A percentile compares a stretch with the other conserved stretches of the same genome.
Conservation (phyloP, 2,888 invertebrate species). For the Aricia artaxerxes region DNA sequence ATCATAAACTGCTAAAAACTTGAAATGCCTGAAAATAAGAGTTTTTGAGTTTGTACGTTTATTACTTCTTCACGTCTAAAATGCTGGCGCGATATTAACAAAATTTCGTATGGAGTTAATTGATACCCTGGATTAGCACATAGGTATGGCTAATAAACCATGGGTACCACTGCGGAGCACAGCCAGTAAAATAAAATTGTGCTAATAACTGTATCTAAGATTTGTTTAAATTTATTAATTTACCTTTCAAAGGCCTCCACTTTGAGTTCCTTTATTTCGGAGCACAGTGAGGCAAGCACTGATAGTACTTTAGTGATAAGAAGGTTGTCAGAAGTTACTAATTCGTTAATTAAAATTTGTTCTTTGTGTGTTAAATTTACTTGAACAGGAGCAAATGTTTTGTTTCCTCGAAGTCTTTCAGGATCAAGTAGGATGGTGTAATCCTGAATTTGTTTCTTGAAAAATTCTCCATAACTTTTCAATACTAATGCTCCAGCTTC, state of each 20-base stretch:
- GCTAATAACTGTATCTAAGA: background rate
- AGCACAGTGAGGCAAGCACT: constrained; percentile 88
- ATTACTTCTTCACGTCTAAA: no score
- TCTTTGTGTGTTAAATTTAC: constrained; percentile 77
- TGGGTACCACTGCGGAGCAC: no score
- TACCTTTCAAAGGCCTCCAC: constrained; percentile 83
- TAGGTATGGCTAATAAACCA: no score
- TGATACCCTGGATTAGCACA: no score
- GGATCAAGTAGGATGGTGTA: constrained; percentile 49
- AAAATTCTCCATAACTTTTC: constrained; percentile 70
- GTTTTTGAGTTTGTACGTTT: background rate
- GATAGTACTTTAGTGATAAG: constrained; percentile 88
- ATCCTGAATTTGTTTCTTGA: constrained; percentile 69
- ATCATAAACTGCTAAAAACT: constrained; percentile 84
- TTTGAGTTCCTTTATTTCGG: constrained; percentile 86
- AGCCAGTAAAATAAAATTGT: background rate
- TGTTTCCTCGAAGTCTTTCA: constrained; percentile 58
- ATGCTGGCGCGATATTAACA: no score
- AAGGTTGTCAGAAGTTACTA: constrained; percentile 91
- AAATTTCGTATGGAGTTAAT: no score
- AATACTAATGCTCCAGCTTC: constrained; percentile 67
- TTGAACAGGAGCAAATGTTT: constrained; percentile 63
- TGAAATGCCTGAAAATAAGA: constrained; percentile 69
- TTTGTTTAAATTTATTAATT: constrained; percentile 34
- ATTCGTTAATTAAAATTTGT: constrained; percentile 82